Evolutionary conservation across 2,888 invertebrate species (phyloP), one percentile per base, ranked within the genome.

Genomic region (Steromphala cineraria): DNA sequence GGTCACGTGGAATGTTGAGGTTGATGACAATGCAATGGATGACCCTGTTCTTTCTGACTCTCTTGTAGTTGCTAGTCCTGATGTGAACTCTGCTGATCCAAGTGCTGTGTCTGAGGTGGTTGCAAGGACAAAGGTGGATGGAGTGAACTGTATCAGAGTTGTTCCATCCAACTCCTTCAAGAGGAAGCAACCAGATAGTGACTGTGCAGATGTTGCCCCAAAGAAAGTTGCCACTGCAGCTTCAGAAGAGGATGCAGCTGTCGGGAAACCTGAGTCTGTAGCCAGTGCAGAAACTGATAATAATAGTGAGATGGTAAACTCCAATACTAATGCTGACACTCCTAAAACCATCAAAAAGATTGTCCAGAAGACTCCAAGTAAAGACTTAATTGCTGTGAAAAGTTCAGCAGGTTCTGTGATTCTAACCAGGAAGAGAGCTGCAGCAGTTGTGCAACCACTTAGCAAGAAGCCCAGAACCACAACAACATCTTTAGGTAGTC

Each of bases 1-100:
- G 36, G 71, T 71, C 31, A 71, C 71, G 13, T 71, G 71, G 71
- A 71, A 71, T 17, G 71, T 71, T 8, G 71, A 71, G 71, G 71
- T 71, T 17, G 40, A 71, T n/a, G 71, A 71, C 28, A 36, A 71
- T 71, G 71, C 71, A 17, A 40, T n/a, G 19, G 67, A 28, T 21
- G 31, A 28, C 28, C 24, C 8, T 17, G 71, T 71, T 17, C 46
- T 46, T 13, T 4, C 46, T 8, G 46, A 46, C 46, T 46, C 46
- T 46, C 7, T 46, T 46, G 46, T 46, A 46, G 46, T 46, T 46
- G 5, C 46, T 46, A 46, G 46, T 46, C 46, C 46, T 46, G 13
- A 46, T 46, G 56, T 24, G 56, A 56, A 56, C 21, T 21, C 21
- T 56, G 21, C 19, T 19, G 56, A 21, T 56, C 21, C 24, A 4